A percentile compares a stretch with the other conserved stretches of the same genome.
These are phyloP conservation scores for Tupaia chinensis DNA, from an alignment of 2,113 vertebrate species.

Conservation along the genomic window DNA sequence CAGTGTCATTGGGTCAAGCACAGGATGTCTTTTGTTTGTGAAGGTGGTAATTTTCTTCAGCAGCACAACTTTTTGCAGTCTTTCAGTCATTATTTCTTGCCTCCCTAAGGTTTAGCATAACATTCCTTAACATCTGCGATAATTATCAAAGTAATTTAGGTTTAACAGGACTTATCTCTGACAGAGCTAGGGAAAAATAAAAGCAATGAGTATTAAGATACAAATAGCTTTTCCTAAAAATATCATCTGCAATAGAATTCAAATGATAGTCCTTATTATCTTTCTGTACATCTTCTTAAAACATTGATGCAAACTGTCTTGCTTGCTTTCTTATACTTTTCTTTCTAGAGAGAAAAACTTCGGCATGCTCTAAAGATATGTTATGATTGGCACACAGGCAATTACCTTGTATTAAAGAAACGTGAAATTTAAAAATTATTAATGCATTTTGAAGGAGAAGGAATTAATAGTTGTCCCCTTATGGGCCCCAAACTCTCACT, in stretches of 20 bases:
- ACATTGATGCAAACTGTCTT: not conserved
- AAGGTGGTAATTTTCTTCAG: not conserved
- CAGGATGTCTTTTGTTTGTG: no score
- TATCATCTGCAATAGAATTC: not conserved
- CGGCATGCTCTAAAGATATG: not conserved
- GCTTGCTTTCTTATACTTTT: not conserved
- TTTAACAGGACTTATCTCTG: not conserved
- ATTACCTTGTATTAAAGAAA: constrained; percentile 33
- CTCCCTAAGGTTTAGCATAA: not conserved
- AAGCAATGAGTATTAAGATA: not conserved
- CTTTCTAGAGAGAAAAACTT: not conserved
- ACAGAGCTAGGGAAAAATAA: not conserved
- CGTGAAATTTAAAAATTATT: constrained; percentile 7
- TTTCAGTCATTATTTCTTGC: not conserved
- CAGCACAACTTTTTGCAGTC: not conserved
- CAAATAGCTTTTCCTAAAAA: constrained; percentile 36
- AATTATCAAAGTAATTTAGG: constrained; percentile 50
- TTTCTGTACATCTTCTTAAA: not conserved
- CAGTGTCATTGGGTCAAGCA: not conserved
- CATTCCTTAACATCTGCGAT: constrained; percentile 7
- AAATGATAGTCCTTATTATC: not conserved
- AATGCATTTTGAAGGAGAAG: not conserved
- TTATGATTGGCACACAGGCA: not conserved
- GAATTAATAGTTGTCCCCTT: not conserved
- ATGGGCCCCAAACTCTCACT: not conserved